Base-by-base conservation (phyloP, 2,888 invertebrate genomes). In the Sminthurinus aureus region DNA sequence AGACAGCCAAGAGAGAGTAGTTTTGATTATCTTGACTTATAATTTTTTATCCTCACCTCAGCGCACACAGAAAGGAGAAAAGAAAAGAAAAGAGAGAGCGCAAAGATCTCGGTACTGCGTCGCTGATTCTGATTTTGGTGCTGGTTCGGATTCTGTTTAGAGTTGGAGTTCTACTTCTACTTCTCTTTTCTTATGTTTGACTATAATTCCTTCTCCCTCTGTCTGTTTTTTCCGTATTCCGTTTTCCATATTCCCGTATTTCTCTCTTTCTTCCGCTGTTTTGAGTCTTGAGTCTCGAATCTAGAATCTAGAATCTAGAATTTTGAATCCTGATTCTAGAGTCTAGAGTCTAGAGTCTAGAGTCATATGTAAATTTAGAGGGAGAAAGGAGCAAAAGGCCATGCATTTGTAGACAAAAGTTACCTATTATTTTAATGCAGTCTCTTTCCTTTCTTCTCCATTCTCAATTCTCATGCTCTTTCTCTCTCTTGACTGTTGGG, bases 21-120 rank as follows among this genome's bases (percentile, higher is more conserved):
- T 80, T 80, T 80, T 80, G 80, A 80, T 80, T 80, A 80, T 80
- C 80, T 80, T 51, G 73, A 58, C 80, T 73, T 80, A 73, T 80
- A 80, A 73, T 58, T 80, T 38, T 38, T 51, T 51, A 73, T 80
- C 80, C 20, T 58, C 71, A 80, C 52, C 73, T 80, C 26, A 67
- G 38, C 51, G 20, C 74, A 69, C 38, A 38, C 38, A 81, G 26
- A 79, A 78, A 71, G 18, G 66, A 76, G 20, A 79, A 18, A 51
- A 67, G 52, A 50, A 58, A 74, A 83, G 26, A 15, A 80, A 52
- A 51, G 50, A 8, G 50, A 51, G 38, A 26, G 73, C 26, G 6
- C 38, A 38, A 38, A 38, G 38, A 38, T 38, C 38, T 38, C 6
- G 1, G 3, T 38, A 38, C 38, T 38, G 38, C 38, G 38, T 38